Base-by-base conservation (phyloP, 2,888 invertebrate species). In the Drosophila anomelani region DNA sequence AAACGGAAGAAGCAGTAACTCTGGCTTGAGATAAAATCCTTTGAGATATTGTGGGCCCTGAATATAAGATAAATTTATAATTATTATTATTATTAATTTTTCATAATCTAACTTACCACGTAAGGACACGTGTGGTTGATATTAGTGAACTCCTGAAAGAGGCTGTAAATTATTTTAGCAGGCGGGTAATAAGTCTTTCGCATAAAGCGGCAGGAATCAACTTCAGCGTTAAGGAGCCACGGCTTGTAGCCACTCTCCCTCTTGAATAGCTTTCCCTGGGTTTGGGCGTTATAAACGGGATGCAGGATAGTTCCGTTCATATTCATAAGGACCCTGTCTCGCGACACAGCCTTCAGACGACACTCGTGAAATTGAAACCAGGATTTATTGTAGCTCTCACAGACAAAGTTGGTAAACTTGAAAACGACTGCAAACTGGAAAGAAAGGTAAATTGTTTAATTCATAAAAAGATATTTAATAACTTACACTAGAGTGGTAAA, bases 21-120 rank as follows among this genome's bases (percentile, higher is more conserved):
- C 51, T 34, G 51, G 51, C 51, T 51, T 34, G 13, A 51, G 51
- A 15, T 51, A 34, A 34, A 51, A 51, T 51, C 20, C 32, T 4
- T 2, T 51, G 12, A 51, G 8, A 20, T 51, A 51, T 32, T 20
- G 17, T 15, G 51, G 51, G 8, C 32, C 51, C 51, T 51, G 5
- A 34, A 20, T 20, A 15, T 4, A 7, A 17, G 12, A 17, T 7
- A 1, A 17, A 17, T n/a, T 17, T 3, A 17, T 32, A 8, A 32
- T 29, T 7, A 12, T 4, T 32, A 17, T n/a, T 7, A 1, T 17
- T 12, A 13, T 32, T 12, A 29, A 29, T 7, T 32, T 0, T 32
- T 13, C n/a, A 9, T 9, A 9, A 39, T 34, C 20, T 13, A 32
- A 17, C 49, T 17, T 13, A 49, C 49, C 49, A 49, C 17, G 13